These are phyloP conservation scores for Otolemur crassicaudatus DNA, from an alignment of 2,797 vertebrate genomes.

Conservation along the genomic window DNA sequence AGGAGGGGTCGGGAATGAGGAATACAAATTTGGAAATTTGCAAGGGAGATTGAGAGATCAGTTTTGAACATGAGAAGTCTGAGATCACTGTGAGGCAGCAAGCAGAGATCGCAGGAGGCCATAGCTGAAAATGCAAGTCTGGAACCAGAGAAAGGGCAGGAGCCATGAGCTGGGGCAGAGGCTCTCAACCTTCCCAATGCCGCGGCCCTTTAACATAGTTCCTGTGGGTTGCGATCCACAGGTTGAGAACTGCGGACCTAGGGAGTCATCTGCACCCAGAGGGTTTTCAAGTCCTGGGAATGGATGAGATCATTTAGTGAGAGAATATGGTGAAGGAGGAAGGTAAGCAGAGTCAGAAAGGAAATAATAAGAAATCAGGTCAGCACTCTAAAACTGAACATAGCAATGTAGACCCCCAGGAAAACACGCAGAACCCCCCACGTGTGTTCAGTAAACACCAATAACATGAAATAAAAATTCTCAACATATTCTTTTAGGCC, in stretches of 20 bases:
- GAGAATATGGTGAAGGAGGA: conserved; percentile 44
- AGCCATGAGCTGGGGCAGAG: not conserved
- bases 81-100: not conserved
- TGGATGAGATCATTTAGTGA: conserved; percentile 4
- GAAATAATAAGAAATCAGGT: conserved; percentile 34
- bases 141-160: not conserved
- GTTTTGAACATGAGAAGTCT: not conserved
- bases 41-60: not conserved
- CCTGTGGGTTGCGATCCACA: too few relatives aligned
- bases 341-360: not conserved
- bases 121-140: conserved; percentile 11
- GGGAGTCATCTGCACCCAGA: not conserved
- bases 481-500: conserved; percentile 26
- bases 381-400: conserved; percentile 35
- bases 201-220: too few relatives aligned
- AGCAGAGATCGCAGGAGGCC: not conserved
- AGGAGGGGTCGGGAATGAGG: not conserved
- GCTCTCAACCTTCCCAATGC: too few relatives aligned
- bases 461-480: not conserved
- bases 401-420: not conserved
- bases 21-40: conserved; percentile 15
- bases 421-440: not conserved
- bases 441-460: not conserved
- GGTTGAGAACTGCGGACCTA: not conserved
- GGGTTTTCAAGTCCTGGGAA: conserved; percentile 22